A percentile compares a stretch with the other conserved stretches of the same genome.
Evolutionary conservation across 1,140 invertebrate genomes (phyloP).

Genomic region (Chymomyza costata): DNA sequence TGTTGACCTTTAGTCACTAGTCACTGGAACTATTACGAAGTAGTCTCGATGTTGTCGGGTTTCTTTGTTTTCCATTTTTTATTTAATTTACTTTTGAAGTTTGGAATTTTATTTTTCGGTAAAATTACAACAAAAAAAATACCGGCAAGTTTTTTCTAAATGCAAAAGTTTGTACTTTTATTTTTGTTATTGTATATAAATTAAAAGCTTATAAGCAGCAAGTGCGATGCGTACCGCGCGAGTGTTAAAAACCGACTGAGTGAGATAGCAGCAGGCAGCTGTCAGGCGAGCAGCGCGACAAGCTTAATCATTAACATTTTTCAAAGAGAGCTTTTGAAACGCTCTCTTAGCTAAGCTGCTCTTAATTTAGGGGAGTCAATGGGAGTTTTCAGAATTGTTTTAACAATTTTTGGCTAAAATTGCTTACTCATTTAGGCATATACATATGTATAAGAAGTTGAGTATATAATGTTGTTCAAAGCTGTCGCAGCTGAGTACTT

Average conservation of each 20-base stretch:
- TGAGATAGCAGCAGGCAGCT: constrained; percentile 6
- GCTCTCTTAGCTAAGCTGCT: not conserved
- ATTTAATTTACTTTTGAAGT: too few species aligned
- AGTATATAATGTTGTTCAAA: too few species aligned
- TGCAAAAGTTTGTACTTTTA: not conserved
- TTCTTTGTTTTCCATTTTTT: too few species aligned
- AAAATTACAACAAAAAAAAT: too few species aligned
- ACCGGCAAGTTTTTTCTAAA: too few species aligned
- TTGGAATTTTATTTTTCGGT: constrained; percentile 6
- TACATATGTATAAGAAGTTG: too few species aligned
- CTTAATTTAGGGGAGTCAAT: too few species aligned
- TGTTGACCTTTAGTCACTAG: constrained; percentile 53
- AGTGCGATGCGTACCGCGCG: constrained; percentile 22
- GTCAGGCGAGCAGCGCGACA: not conserved
- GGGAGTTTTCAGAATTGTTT: too few species aligned
- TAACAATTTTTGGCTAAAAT: too few species aligned
- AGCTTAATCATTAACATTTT: constrained; percentile 14
- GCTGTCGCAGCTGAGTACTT: too few species aligned
- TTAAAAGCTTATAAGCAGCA: too few species aligned
- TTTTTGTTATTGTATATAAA: constrained; percentile 9
- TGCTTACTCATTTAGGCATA: constrained; percentile 1
- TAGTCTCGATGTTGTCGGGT: constrained; percentile 20
- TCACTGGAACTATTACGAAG: not conserved
- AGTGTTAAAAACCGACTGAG: constrained; percentile 45
- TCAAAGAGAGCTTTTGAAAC: constrained; percentile 19